Evolutionary conservation across 1,140 invertebrate genomes (phyloP).

Genomic region (Theocolax elegans): DNA sequence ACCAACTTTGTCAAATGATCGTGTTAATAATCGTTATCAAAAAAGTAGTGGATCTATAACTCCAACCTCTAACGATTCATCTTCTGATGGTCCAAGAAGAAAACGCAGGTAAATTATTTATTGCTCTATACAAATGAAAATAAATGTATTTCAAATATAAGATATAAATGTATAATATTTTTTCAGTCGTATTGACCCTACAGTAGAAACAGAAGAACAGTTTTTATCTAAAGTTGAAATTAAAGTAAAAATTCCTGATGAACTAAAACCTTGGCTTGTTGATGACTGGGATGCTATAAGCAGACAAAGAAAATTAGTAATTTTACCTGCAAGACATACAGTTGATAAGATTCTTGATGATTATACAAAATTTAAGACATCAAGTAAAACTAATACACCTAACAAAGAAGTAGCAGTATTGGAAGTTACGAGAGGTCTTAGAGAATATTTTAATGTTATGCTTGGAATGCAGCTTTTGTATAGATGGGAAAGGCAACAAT

Average conservation of each 20-base stretch:
- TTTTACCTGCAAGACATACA: slow-evolving; percentile 85
- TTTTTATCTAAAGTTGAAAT: slow-evolving; percentile 86
- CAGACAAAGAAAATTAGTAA: slow-evolving; percentile 86
- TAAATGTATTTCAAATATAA: not conserved
- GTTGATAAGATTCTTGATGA: slow-evolving; percentile 91
- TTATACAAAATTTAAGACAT: slow-evolving; percentile 86
- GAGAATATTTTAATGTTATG: slow-evolving; percentile 96
- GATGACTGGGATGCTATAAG: slow-evolving; percentile 96
- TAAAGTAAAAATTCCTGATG: slow-evolving; percentile 93
- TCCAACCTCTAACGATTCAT: slow-evolving; percentile 64
- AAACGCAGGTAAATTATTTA: slow-evolving; percentile 58
- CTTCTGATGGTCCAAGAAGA: slow-evolving; percentile 61
- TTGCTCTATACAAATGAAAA: not conserved
- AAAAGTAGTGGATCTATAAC: slow-evolving; percentile 55
- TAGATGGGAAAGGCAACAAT: slow-evolving; percentile 95
- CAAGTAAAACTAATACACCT: slow-evolving; percentile 81
- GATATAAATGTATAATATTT: slow-evolving; percentile 17
- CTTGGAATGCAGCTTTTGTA: slow-evolving; percentile 93
- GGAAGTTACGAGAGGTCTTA: slow-evolving; percentile 88
- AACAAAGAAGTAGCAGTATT: slow-evolving; percentile 82
- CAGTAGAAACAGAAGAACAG: slow-evolving; percentile 80
- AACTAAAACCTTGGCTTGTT: slow-evolving; percentile 91
- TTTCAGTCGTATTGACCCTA: slow-evolving; percentile 71
- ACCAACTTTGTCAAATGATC: slow-evolving; percentile 63
- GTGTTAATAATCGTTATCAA: slow-evolving; percentile 51